phyloP scores from a whole-genome alignment of 2,888 invertebrate species.

The Cryptus armator region DNA sequence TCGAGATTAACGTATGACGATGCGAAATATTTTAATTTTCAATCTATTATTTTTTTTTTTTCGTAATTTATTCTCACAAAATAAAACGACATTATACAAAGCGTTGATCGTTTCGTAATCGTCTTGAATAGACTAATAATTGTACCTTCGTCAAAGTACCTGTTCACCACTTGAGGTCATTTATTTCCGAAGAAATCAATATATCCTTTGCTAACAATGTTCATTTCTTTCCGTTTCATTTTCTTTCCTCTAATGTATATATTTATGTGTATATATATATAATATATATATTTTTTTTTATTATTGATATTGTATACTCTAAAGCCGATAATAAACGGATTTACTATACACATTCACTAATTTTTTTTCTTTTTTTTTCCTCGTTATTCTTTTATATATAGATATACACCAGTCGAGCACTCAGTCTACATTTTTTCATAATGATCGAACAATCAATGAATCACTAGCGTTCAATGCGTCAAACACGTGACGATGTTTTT shows the following conservation, averaged over 20 bases:
- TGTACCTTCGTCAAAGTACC: conserved; percentile 59
- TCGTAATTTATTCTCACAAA: conserved; percentile 62
- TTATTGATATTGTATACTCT: conserved; percentile 58
- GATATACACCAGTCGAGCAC: conserved; percentile 44
- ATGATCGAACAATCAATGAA: conserved; percentile 34
- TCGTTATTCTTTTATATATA: neutral
- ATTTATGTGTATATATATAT: conserved; percentile 49
- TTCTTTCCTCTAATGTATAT: conserved; percentile 23
- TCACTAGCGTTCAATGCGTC: neutral
- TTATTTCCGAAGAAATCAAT: conserved; percentile 50
- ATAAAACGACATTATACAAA: conserved; percentile 60
- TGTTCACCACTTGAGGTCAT: conserved; percentile 40
- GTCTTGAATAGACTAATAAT: conserved; percentile 51
- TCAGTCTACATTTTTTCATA: conserved; percentile 39
- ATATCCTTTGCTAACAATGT: conserved; percentile 45
- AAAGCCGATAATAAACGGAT: conserved; percentile 60
- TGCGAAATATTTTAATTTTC: conserved; percentile 31
- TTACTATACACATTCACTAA: conserved; percentile 62
- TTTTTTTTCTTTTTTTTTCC: conserved; percentile 5
- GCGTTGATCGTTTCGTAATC: conserved; percentile 62
- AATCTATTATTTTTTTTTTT: conserved; percentile 36
- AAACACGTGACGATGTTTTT: conserved; percentile 23
- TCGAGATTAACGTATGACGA: neutral
- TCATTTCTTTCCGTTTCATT: conserved; percentile 29
- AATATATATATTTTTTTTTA: conserved; percentile 41